Evolutionary conservation across 2,888 invertebrate species (phyloP).

Genomic region (Hylaea fasciaria): DNA sequence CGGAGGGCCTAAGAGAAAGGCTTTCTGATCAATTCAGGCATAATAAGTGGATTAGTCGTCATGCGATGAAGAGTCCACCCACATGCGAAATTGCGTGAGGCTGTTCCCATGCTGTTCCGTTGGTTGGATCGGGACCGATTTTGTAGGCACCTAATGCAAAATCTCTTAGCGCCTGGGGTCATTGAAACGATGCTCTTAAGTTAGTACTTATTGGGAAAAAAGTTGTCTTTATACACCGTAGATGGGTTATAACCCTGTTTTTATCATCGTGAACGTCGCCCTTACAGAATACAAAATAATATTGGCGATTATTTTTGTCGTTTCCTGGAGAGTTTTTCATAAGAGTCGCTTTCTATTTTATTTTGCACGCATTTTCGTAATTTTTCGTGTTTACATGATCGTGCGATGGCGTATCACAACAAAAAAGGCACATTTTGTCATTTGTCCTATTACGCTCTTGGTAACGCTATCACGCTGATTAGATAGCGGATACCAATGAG

Average conservation of each 20-base stretch:
- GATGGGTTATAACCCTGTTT: no score
- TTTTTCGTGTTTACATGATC: not conserved
- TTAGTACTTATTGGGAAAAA: no score
- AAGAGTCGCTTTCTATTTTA: no score
- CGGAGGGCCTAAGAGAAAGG: constrained; percentile 34
- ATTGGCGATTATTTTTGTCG: not conserved
- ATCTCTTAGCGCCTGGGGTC: constrained; percentile 16
- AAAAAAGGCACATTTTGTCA: constrained; percentile 18
- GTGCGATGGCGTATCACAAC: not conserved
- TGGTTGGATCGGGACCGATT: constrained; percentile 61
- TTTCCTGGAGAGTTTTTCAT: not conserved
- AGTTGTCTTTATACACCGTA: no score
- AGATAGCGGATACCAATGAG: constrained; percentile 45
- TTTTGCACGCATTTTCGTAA: no score
- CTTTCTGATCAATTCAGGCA: constrained; percentile 56
- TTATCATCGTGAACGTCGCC: no score
- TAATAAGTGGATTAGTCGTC: constrained; percentile 59
- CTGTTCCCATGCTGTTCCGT: constrained; percentile 51
- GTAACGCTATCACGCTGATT: constrained; percentile 54
- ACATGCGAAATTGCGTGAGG: constrained; percentile 66
- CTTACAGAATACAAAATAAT: no score
- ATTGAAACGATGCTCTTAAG: constrained; percentile 12
- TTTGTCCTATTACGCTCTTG: constrained; percentile 37
- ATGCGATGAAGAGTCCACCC: constrained; percentile 52
- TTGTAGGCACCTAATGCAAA: constrained; percentile 25